phyloP scores from a whole-genome alignment of 2,888 invertebrate species.

The Lordiphosa fenestrarum region DNA sequence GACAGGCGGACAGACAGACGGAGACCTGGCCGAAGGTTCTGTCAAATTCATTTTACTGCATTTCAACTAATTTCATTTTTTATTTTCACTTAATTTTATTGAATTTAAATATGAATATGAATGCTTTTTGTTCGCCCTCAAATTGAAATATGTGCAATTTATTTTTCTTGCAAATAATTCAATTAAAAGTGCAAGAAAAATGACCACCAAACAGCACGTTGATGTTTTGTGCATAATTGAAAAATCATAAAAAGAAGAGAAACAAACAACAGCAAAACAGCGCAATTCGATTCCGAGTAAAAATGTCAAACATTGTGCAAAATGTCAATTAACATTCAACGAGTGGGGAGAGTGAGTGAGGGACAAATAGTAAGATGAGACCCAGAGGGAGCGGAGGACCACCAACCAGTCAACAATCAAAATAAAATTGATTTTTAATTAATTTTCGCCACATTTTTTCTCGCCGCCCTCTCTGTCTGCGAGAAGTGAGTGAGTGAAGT shows the following conservation, averaged over 20 bases:
- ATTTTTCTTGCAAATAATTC: conserved; percentile 51
- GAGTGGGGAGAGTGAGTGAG: conserved; percentile 5
- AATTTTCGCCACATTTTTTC: conserved; percentile 72
- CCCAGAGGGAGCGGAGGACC: neutral
- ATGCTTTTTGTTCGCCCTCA: conserved; percentile 8
- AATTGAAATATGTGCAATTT: conserved; percentile 23
- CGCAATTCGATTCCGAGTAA: conserved; percentile 31
- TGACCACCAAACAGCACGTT: conserved; percentile 12
- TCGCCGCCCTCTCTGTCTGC: conserved; percentile 20
- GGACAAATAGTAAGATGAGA: conserved; percentile 15
- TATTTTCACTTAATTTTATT: conserved; percentile 41
- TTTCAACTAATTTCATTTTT: conserved; percentile 37
- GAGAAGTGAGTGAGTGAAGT: conserved; percentile 42
- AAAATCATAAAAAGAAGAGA: conserved; percentile 42
- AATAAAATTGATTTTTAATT: conserved; percentile 74
- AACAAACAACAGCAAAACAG: too few relatives aligned
- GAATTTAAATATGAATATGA: conserved; percentile 35
- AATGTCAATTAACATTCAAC: conserved; percentile 66
- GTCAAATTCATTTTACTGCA: conserved; percentile 11
- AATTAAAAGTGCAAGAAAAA: conserved; percentile 44
- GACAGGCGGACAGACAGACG: neutral
- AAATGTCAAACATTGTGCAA: conserved; percentile 55
- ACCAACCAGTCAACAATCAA: conserved; percentile 59
- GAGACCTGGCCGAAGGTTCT: neutral
- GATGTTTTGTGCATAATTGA: conserved; percentile 38